Base-by-base conservation (phyloP, 2,888 invertebrate genomes). In the Polylopha cassiicola region DNA sequence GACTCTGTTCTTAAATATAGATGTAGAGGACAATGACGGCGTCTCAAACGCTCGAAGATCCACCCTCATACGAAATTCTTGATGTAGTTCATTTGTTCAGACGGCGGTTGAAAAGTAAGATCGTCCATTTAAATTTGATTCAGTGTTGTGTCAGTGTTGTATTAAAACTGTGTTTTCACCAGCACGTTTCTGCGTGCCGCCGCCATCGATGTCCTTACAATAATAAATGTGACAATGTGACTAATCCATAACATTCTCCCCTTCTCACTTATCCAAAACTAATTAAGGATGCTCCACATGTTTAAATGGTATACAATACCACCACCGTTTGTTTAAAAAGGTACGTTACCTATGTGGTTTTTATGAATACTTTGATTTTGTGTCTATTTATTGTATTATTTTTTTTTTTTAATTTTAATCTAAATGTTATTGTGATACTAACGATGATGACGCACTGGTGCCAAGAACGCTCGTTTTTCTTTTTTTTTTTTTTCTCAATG, bases 211-310 rank as follows among this genome's bases (percentile, higher is more conserved):
- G 51, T 60, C 65, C 58, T 66, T 53, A 70, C 60, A 61, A n/a
- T n/a, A n/a, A 64, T 72, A 61, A 68, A 63, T 76, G 68, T 70
- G 61, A 62, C 71, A 71, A 72, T 78, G 73, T 78, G 74, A 85
- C 85, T 85, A 85, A 85, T 85, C 81, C 85, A 85, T 85, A 84
- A 85, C 82, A 84, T 85, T 85, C 84, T 85, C 85, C 82, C 78
- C 78, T 79, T 80, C 75, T 74, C 75, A 73, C 79, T 78, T 75
- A 80, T 72, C 80, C 82, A 80, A 84, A 82, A 84, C 81, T 81
- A 72, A 76, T 80, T 84, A 84, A 84, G 85, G 85, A 84, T 80
- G 81, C 73, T 73, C 81, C 71, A 80, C 78, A 77, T 77, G 75
- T 79, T 79, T 79, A 78, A 76, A 79, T 74, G 84, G 84, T 82